Evolutionary conservation across 2,797 vertebrate species (phyloP), one percentile per base, ranked within the genome.

Genomic region (Florisuga fusca): DNA sequence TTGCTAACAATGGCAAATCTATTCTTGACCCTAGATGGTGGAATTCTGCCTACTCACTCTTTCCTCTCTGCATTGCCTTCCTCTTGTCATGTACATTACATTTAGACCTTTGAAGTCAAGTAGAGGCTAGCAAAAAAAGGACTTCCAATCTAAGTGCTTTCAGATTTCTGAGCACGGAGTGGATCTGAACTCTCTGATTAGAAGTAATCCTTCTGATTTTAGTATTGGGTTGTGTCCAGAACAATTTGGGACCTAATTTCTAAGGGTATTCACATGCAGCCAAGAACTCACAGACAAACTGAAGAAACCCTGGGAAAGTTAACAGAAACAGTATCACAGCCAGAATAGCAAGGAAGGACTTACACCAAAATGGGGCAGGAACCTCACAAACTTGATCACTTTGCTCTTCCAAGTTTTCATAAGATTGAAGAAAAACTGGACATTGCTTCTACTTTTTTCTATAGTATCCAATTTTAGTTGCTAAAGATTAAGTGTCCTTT

Each of bases 31-130:
- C 67, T 63, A 51, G 46, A 50, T 55, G 69, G 79, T 57, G 55
- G 76, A 95, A 90, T 95, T 94, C 82, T 95, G 93, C 89, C 91
- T 93, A 76, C 62, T 95, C 91, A 86, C 51, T 73, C 51, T 84
- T 91, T 93, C 78, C 27, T 64, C n/a, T 74, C 58, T 2, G 9
- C 54, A 22, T 55, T 87, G 78, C 50, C 62, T 93, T 96, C 58
- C 59, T 86, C 58, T 66, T 80, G 45, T 69, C 79, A 74, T 19
- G 22, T 41, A 69, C 2, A 2, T 86, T 91, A 75, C 76, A 63
- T 59, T 89, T 75, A 79, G 31, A 82, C 1, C 57, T 89, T 81
- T 80, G 61, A 63, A 67, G 45, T 59, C 68, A 77, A 85, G 31
- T 64, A 45, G 17, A 77, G 41, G 10, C 25, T 26, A 80, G 78